Evolutionary conservation across 2,888 invertebrate species (phyloP), one percentile per base, ranked within the genome.

Genomic region (Pycnomerus fuliginosus): DNA sequence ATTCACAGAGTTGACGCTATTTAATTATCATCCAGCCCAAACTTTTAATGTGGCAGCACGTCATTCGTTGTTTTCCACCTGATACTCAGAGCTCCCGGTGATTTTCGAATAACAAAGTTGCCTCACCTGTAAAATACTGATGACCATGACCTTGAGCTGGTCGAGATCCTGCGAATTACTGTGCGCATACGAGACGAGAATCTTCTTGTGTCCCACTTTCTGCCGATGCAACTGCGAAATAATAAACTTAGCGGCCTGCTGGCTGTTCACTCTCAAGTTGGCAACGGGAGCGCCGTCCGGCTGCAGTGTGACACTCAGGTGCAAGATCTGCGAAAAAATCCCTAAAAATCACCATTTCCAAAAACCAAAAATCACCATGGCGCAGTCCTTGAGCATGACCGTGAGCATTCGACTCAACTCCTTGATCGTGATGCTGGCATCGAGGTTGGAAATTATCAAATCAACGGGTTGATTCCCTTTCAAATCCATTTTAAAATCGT

Each of bases 181-280:
- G 41, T 83, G 80, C 13, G 80, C 82, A 46, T 87, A 78, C 1
- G 87, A 82, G 54, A 93, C 86, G 51, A 86, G 79, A 43, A 93
- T 86, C 33, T 90, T 75, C 60, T 89, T 87, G 53, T 84, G 84
- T 3, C 88, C 92, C 42, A 93, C 76, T 63, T 89, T 87, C 43
- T 85, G 83, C 41, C 90, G 82, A 70, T 93, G 92, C 31, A 92
- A 76, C 62, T 89, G 85, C 0, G 90, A 88, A 52, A 93, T 90
- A 17, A 86, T 85, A 13, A 81, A 76, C 37, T 84, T 79, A 0
- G 84, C 84, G 50, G 89, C 80, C 69, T 85, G 80, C 34, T 66
- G 68, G 60, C 55, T 80, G 70, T 44, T 78, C 73, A 93, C 81
- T 61, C 81, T 80, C 0, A 92, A 80, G 13, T 79, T 79, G 0